Conservation (phyloP, 2,797 vertebrate species). For the Sebastes itinus region DNA sequence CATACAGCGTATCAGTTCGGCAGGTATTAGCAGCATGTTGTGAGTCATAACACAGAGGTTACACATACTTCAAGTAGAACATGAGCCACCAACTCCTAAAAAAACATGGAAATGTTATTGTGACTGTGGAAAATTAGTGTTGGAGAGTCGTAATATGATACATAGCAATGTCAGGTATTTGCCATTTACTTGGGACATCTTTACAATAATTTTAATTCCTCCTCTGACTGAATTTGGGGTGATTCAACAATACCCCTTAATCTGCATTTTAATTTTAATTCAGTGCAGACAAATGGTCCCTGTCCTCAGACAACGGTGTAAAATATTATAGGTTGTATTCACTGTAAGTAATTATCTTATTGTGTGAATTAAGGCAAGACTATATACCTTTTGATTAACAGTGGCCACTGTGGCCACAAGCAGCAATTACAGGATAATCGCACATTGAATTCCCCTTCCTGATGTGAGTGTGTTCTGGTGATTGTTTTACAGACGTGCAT, state of each 20-base stretch:
- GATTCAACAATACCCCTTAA: not conserved
- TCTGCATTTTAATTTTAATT: constrained; percentile 9
- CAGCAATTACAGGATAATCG: not conserved
- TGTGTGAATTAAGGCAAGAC: constrained; percentile 28
- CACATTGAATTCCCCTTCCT: not conserved
- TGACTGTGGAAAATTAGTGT: not conserved
- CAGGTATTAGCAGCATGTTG: constrained; percentile 57
- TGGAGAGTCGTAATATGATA: not conserved
- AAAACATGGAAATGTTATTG: constrained; percentile 39
- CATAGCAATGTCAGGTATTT: constrained; percentile 3
- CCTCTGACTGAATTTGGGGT: not conserved
- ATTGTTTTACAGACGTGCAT: not conserved
- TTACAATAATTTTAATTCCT: not conserved
- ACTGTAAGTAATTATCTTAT: not conserved
- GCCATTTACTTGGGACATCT: not conserved
- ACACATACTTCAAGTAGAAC: constrained; percentile 27
- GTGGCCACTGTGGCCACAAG: not conserved
- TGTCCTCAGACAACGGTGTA: constrained; percentile 33
- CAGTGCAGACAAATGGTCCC: constrained; percentile 72
- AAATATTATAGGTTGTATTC: not conserved
- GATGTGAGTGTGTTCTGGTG: not conserved
- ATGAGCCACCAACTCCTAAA: constrained; percentile 5
- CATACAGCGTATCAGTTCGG: constrained; percentile 20
- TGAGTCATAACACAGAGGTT: constrained; percentile 26
- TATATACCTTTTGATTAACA: constrained; percentile 23